phyloP scores from a whole-genome alignment of 2,113 vertebrate genomes.

The Enhydra lutris region DNA sequence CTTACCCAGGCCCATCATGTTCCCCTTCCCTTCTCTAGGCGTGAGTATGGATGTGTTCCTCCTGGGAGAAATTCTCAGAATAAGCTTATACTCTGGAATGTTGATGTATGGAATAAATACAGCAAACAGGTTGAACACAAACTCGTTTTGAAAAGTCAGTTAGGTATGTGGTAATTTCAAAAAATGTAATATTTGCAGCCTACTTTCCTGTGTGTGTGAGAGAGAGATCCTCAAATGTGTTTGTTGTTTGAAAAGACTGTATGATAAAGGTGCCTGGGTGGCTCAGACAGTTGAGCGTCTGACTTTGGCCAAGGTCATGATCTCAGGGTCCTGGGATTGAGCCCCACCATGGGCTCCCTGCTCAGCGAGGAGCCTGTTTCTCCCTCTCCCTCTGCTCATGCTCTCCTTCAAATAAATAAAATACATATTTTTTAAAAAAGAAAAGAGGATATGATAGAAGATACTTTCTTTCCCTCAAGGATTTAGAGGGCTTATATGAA shows the following conservation, averaged over 20 bases:
- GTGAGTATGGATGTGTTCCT: not conserved
- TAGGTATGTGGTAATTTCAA: not conserved
- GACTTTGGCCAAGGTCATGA: not conserved
- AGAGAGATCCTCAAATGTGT: not conserved
- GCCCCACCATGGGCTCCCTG: not conserved
- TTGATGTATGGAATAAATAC: not conserved
- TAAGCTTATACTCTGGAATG: not conserved
- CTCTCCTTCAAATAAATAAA: not conserved
- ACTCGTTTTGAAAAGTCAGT: not conserved
- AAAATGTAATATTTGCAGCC: not conserved
- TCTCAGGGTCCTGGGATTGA: not conserved
- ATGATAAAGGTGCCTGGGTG: not conserved
- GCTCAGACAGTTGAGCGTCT: not conserved
- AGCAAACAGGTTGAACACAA: not conserved
- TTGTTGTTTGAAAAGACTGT: not conserved
- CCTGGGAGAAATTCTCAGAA: not conserved
- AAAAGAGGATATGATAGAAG: not conserved
- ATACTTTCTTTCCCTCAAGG: not conserved
- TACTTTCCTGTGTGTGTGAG: not conserved
- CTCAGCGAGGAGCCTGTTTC: not conserved
- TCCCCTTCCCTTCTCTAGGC: not conserved
- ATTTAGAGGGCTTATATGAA: not conserved
- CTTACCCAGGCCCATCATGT: not conserved
- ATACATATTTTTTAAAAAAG: not conserved
- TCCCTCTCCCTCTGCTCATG: not conserved